Evolutionary conservation across 2,888 invertebrate species (phyloP).

Genomic region (Dynastes tityus): DNA sequence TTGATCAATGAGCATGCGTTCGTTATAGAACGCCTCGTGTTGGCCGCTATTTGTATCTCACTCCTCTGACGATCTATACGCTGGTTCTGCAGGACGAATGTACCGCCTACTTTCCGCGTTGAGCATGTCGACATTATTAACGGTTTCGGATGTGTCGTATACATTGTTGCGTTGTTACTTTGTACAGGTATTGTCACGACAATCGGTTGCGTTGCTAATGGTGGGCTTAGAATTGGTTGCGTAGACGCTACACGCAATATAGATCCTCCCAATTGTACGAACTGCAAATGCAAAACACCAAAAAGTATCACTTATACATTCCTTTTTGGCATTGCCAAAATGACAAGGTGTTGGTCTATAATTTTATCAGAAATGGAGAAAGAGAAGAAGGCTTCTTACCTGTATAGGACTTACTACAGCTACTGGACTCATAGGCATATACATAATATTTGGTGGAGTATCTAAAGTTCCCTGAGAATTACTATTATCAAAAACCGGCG

Average conservation of each 20-base stretch:
- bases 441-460: conserved; percentile 59
- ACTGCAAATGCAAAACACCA: conserved; percentile 56
- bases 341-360: background rate
- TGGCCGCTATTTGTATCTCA: conserved; percentile 65
- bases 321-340: too few species aligned
- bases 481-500: conserved; percentile 47
- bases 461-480: conserved; percentile 61
- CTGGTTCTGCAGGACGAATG: conserved; percentile 72
- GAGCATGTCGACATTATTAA: conserved; percentile 75
- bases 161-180: conserved; percentile 65
- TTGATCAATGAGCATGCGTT: conserved; percentile 49
- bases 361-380: background rate
- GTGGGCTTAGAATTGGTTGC: conserved; percentile 61
- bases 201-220: conserved; percentile 61
- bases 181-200: conserved; percentile 64
- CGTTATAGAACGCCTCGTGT: conserved; percentile 53
- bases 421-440: conserved; percentile 67
- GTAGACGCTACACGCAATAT: conserved; percentile 63
- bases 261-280: conserved; percentile 63
- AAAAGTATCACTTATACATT: too few species aligned
- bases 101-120: conserved; percentile 74
- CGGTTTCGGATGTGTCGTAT: conserved; percentile 75
- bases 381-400: conserved; percentile 54
- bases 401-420: conserved; percentile 65
- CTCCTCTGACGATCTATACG: conserved; percentile 66